These are phyloP conservation scores for Pomatorhinus ruficollis DNA, from an alignment of 2,113 vertebrate species.

Conservation along the genomic window DNA sequence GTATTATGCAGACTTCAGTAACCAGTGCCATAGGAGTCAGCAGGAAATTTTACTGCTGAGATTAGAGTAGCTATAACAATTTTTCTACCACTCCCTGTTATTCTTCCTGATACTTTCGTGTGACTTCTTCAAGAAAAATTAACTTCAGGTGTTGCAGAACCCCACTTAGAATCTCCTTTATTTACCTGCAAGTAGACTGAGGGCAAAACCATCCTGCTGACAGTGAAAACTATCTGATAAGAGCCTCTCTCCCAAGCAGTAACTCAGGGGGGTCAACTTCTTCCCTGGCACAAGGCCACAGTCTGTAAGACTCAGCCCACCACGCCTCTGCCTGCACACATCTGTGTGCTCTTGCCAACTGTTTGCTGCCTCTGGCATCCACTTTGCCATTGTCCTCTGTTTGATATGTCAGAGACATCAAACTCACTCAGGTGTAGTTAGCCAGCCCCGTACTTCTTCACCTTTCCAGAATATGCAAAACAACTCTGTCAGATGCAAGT, in stretches of 20 bases:
- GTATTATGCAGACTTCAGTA: background rate
- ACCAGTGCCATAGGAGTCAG: background rate
- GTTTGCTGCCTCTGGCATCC: background rate
- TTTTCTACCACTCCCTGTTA: background rate
- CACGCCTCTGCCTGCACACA: background rate
- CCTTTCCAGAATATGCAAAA: background rate
- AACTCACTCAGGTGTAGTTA: background rate
- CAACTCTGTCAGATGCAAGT: background rate
- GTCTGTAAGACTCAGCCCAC: background rate
- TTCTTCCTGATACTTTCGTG: background rate
- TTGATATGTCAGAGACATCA: background rate
- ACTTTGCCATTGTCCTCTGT: background rate
- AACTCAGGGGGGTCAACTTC: accelerated
- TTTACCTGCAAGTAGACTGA: background rate
- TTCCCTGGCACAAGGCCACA: background rate
- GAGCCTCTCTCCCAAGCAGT: background rate
- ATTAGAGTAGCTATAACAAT: background rate
- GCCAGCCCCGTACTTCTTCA: background rate
- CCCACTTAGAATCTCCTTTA: background rate
- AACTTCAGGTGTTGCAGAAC: background rate
- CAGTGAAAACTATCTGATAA: background rate
- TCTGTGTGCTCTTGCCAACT: background rate
- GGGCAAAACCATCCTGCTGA: background rate
- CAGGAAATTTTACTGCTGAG: background rate
- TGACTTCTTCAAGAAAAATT: background rate